Conservation (phyloP, 1,140 invertebrate species). For the Drosophila aff. region DNA sequence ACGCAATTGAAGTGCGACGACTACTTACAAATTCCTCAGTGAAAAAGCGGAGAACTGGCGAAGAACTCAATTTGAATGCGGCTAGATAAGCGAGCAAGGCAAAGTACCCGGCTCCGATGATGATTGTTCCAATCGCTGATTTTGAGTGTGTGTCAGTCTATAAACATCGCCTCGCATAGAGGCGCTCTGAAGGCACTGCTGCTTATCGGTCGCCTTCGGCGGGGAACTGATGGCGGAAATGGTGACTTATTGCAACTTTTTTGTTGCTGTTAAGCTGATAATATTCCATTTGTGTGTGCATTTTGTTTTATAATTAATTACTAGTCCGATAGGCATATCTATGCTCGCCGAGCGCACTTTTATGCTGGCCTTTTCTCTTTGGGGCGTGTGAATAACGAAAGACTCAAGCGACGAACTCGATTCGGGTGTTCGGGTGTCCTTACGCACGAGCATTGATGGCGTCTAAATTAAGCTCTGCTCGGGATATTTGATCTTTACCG, state of each 20-base stretch:
- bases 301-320: conserved; percentile 64
- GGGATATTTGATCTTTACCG: conserved; percentile 71
- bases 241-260: conserved; percentile 68
- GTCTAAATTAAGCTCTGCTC: conserved; percentile 68
- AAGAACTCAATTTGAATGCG: conserved; percentile 74
- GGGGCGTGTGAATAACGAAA: conserved; percentile 56
- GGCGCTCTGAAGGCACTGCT: conserved; percentile 20
- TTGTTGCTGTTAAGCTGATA: conserved; percentile 33
- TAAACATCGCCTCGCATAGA: conserved; percentile 46
- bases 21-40: conserved; percentile 65
- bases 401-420: conserved; percentile 71
- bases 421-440: conserved; percentile 35
- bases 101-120: conserved; percentile 37
- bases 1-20: conserved; percentile 71
- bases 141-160: conserved; percentile 73
- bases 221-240: conserved; percentile 75
- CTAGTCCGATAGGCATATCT: conserved; percentile 36
- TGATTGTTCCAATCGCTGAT: conserved; percentile 82
- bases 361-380: conserved; percentile 45
- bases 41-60: conserved; percentile 4
- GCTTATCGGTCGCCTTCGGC: conserved; percentile 51
- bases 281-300: conserved; percentile 21
- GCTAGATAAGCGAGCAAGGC: conserved; percentile 56
- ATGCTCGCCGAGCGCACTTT: conserved; percentile 25
- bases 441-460: conserved; percentile 51